Percentiles rank a stretch among this genome's conserved stretches.
Conservation (phyloP, 2,113 vertebrate genomes). For the Marcusenius ussheri region DNA sequence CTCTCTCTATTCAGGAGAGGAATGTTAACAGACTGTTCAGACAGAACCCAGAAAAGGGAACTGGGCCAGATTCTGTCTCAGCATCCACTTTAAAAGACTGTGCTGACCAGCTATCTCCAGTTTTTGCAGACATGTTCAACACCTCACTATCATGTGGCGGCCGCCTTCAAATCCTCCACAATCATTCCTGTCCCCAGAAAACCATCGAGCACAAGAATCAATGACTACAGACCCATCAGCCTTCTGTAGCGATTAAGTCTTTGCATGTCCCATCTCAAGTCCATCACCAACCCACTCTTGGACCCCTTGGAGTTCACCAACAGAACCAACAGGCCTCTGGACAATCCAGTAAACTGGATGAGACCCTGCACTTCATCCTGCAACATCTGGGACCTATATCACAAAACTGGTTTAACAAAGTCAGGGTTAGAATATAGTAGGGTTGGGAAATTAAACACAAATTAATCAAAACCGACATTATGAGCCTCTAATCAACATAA, state of each 20-base stretch:
- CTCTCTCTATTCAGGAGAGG: background rate
- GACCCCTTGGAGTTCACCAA: background rate
- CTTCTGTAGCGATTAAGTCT: background rate
- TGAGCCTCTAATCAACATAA: no score
- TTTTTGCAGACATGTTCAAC: background rate
- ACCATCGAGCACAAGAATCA: background rate
- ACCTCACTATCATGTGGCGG: background rate
- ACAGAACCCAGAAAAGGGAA: background rate
- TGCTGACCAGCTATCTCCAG: background rate
- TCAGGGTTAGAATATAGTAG: background rate
- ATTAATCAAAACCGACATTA: no score
- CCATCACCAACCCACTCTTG: background rate
- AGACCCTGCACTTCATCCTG: background rate
- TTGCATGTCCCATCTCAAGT: background rate
- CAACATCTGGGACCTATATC: background rate
- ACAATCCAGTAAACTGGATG: no score
- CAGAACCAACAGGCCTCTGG: background rate
- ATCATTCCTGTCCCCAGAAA: background rate
- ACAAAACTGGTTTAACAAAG: background rate
- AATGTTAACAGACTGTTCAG: background rate
- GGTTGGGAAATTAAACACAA: no score
- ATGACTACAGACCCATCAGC: background rate
- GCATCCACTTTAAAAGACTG: background rate
- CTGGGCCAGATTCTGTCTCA: background rate
- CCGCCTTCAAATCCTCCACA: background rate